Conservation (phyloP, 2,797 vertebrate species). For the Macropus fuliginosus region DNA sequence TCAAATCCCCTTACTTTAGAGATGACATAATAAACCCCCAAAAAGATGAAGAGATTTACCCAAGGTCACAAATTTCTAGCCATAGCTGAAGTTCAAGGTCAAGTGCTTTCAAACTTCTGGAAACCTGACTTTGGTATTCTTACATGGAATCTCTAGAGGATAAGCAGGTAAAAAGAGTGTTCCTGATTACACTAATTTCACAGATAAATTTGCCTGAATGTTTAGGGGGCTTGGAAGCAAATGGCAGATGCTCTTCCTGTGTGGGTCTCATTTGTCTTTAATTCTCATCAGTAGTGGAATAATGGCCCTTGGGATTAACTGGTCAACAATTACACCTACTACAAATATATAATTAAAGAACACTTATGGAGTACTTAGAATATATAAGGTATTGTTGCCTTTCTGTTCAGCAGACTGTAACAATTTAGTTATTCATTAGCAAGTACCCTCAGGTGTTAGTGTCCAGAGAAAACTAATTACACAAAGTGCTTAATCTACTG, state of each 20-base stretch:
- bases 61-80: background rate
- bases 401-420: background rate
- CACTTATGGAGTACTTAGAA: background rate
- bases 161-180: constrained; percentile 14
- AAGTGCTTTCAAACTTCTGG: background rate
- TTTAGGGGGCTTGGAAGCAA: background rate
- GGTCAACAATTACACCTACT: background rate
- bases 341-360: background rate
- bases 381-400: background rate
- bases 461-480: background rate
- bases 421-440: background rate
- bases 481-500: constrained; percentile 27
- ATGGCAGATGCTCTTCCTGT: background rate
- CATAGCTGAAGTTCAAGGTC: background rate
- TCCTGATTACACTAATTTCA: constrained; percentile 12
- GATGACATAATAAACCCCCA: background rate
- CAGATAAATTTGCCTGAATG: constrained; percentile 3
- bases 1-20: background rate
- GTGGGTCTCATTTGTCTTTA: background rate
- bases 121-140: constrained; percentile 21
- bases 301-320: background rate
- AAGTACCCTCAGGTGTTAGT: background rate
- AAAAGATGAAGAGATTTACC: constrained; percentile 23
- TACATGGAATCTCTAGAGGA: background rate
- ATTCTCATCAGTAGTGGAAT: background rate